These are phyloP conservation scores for Pyrochroa serraticornis DNA, from an alignment of 2,888 invertebrate species.

Conservation along the genomic window DNA sequence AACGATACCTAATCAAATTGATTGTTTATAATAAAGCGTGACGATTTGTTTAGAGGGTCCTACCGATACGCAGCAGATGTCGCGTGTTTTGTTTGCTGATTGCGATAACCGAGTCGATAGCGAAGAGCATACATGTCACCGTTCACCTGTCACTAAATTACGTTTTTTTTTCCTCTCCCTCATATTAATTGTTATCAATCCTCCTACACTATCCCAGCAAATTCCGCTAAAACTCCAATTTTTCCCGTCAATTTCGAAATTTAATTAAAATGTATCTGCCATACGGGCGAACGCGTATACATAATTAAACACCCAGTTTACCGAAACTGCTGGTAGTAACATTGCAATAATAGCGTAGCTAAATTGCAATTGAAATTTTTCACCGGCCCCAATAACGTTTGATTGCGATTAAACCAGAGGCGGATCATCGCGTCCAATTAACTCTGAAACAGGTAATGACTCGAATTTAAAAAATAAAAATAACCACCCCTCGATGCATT, in stretches of 20 bases:
- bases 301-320: slow-evolving; percentile 41
- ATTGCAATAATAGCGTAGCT: slow-evolving; percentile 8
- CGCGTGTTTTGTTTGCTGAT: slow-evolving; percentile 22
- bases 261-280: slow-evolving; percentile 28
- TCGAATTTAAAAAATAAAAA: not conserved
- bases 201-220: not conserved
- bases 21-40: slow-evolving; percentile 10
- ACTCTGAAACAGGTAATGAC: no score
- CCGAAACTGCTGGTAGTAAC: slow-evolving; percentile 31
- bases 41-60: not conserved
- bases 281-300: slow-evolving; percentile 37
- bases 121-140: slow-evolving; percentile 11
- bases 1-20: not conserved
- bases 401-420: not conserved
- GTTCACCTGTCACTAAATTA: slow-evolving; percentile 28
- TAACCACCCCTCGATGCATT: not conserved
- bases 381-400: slow-evolving; percentile 5
- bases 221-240: not conserved
- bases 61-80: slow-evolving; percentile 17
- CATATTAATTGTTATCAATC: slow-evolving; percentile 1
- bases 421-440: no score
- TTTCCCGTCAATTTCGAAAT: slow-evolving; percentile 13
- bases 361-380: slow-evolving; percentile 19
- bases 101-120: slow-evolving; percentile 22
- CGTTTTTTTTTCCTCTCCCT: slow-evolving; percentile 1